Conservation (phyloP, 92 coral and sea anemone species). For the Siderastrea siderea region DNA sequence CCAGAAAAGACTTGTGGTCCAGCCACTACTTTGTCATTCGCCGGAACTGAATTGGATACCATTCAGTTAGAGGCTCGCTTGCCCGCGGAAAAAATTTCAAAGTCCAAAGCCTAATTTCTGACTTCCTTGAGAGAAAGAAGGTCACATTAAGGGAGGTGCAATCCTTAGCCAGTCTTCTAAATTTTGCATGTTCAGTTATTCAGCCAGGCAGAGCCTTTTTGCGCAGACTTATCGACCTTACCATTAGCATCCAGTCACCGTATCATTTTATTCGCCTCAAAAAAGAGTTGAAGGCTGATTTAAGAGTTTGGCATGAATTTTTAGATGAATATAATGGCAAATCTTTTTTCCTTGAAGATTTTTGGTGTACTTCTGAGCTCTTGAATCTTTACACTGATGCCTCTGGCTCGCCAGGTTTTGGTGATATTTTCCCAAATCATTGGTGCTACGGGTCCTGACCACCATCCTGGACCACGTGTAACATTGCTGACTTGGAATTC, state of each 20-base stretch:
- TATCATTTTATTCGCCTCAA: conserved; percentile 29
- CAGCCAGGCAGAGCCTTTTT: conserved; percentile 55
- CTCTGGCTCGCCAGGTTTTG: conserved; percentile 40
- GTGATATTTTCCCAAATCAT: conserved; percentile 30
- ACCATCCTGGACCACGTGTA: conserved; percentile 26
- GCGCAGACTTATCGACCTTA: conserved; percentile 37
- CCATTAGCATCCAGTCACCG: conserved; percentile 17
- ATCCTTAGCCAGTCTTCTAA: conserved; percentile 29
- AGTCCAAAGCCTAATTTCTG: conserved; percentile 32
- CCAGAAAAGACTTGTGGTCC: conserved; percentile 70
- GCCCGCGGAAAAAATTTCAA: conserved; percentile 64
- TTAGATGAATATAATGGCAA: conserved; percentile 42
- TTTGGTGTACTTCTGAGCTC: conserved; percentile 29
- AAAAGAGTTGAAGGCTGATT: conserved; percentile 42
- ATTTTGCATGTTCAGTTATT: conserved; percentile 30
- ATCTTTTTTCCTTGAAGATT: conserved; percentile 42
- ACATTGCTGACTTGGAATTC: conserved; percentile 13
- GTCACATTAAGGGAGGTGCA: conserved; percentile 27
- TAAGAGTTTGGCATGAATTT: conserved; percentile 35
- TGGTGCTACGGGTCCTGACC: conserved; percentile 61
- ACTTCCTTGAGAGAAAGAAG: conserved; percentile 23
- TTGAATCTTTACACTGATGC: conserved; percentile 52
- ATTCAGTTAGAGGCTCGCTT: conserved; percentile 61
- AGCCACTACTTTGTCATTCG: conserved; percentile 58
- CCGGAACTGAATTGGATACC: conserved; percentile 71